phyloP scores from a whole-genome alignment of 2,797 vertebrate species.

The Aulostomus chinensis region DNA sequence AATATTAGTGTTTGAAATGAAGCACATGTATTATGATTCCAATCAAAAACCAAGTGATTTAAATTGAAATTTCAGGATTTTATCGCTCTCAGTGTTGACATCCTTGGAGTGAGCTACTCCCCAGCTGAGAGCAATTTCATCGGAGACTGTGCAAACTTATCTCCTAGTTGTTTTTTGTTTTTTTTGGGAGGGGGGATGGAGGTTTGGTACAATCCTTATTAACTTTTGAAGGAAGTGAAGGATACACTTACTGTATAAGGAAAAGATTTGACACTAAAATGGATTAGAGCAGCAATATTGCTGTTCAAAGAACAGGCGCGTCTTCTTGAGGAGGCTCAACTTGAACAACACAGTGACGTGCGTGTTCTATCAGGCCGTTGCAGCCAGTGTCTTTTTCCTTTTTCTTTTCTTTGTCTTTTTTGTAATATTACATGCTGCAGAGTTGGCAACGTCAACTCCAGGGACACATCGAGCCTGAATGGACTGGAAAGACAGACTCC shows the following conservation, averaged over 20 bases:
- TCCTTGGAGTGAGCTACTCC: slow-evolving; percentile 29
- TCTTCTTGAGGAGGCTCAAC: slow-evolving; percentile 16
- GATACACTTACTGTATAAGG: slow-evolving; percentile 21
- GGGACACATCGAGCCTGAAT: slow-evolving; percentile 24
- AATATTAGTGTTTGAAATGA: slow-evolving; percentile 56
- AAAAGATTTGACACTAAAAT: slow-evolving; percentile 17
- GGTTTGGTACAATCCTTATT: slow-evolving; percentile 38
- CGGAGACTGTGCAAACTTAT: slow-evolving; percentile 29
- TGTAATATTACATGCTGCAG: slow-evolving; percentile 27
- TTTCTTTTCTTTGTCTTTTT: slow-evolving; percentile 16
- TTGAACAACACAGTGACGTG: slow-evolving; percentile 3
- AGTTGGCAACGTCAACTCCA: slow-evolving; percentile 34
- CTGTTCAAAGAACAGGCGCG: slow-evolving; percentile 10
- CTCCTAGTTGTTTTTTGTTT: slow-evolving; percentile 13
- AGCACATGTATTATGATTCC: slow-evolving; percentile 30
- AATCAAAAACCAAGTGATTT: slow-evolving; percentile 23
- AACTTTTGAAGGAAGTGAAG: slow-evolving; percentile 18
- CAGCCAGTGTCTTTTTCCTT: too few species aligned
- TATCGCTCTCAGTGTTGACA: slow-evolving; percentile 32
- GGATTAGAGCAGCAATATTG: slow-evolving; percentile 14
- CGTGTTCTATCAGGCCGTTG: slow-evolving; percentile 34
- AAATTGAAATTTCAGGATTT: slow-evolving; percentile 41
- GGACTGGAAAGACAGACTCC: slow-evolving; percentile 17
- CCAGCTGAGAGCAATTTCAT: slow-evolving; percentile 45
- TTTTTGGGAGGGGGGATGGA: too few species aligned